Percentiles rank a stretch among this genome's conserved stretches.
Conservation (phyloP, 2,797 vertebrate genomes). For the Labroides dimidiatus region DNA sequence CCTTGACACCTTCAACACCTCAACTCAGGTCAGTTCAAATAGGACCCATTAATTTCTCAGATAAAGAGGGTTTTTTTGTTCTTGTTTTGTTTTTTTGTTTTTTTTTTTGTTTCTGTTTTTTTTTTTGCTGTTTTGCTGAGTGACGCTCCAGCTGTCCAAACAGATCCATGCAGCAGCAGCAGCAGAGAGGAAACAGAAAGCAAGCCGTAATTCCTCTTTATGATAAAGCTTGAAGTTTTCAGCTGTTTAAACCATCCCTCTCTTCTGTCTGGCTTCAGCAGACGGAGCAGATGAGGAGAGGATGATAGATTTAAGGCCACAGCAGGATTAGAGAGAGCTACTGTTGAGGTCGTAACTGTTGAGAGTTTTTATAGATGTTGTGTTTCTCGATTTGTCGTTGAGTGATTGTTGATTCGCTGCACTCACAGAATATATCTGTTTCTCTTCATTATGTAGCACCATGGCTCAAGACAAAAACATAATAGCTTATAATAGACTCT, state of each 20-base stretch:
- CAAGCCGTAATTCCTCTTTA: slow-evolving; percentile 76
- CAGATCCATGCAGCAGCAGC: slow-evolving; percentile 5
- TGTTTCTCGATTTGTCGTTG: slow-evolving; percentile 46
- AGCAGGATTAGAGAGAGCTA: slow-evolving; percentile 48
- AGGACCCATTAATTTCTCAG: slow-evolving; percentile 56
- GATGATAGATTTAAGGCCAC: slow-evolving; percentile 72
- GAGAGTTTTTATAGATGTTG: slow-evolving; percentile 51
- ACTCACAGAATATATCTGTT: slow-evolving; percentile 47
- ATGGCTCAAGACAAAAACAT: slow-evolving; percentile 33
- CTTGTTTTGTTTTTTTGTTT: too few relatives aligned
- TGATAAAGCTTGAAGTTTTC: slow-evolving; percentile 81
- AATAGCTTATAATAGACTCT: slow-evolving; percentile 63
- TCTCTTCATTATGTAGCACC: slow-evolving; percentile 46
- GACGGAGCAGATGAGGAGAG: slow-evolving; percentile 60
- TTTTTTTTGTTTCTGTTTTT: too few relatives aligned
- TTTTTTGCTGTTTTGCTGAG: slow-evolving; percentile 61
- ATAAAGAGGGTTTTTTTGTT: too few relatives aligned
- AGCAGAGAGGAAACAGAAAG: slow-evolving; percentile 63
- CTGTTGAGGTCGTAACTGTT: slow-evolving; percentile 43
- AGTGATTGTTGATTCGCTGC: slow-evolving; percentile 57
- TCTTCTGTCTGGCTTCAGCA: slow-evolving; percentile 37
- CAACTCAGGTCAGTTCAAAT: slow-evolving; percentile 58
- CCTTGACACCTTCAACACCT: slow-evolving; percentile 10
- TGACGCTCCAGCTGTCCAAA: slow-evolving; percentile 61
- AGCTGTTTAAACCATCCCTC: slow-evolving; percentile 77